These are phyloP conservation scores for Apoda limacodes DNA, from an alignment of 2,888 invertebrate genomes.

Conservation along the genomic window DNA sequence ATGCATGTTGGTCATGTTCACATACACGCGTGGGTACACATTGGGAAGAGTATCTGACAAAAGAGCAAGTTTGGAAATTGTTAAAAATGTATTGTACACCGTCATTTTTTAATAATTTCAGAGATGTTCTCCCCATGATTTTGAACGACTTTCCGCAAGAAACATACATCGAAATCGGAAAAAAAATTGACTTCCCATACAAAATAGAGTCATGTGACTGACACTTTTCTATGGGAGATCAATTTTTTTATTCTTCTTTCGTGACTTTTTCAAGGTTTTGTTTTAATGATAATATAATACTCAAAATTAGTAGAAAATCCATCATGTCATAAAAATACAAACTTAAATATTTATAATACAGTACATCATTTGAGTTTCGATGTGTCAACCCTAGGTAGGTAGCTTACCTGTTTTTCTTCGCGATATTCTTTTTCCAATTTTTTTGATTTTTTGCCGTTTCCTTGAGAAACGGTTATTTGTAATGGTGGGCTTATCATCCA, in stretches of 20 bases:
- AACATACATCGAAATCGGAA: no score
- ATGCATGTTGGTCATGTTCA: constrained; percentile 12
- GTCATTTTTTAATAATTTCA: no score
- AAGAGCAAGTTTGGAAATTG: constrained; percentile 1
- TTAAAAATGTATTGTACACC: constrained; percentile 1
- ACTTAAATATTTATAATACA: constrained; percentile 4
- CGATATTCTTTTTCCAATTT: constrained; percentile 13
- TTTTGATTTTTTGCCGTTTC: constrained; percentile 11
- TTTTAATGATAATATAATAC: constrained; percentile 1
- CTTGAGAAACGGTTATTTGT: constrained; percentile 10
- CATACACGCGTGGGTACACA: constrained; percentile 10
- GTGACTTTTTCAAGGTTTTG: constrained; percentile 1
- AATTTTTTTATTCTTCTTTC: no score
- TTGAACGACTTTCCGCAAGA: no score
- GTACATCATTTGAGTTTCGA: no score
- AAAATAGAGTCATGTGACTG: no score
- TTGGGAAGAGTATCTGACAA: constrained; percentile 11
- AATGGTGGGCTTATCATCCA: constrained; percentile 11
- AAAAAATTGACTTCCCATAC: no score
- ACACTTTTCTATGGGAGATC: no score
- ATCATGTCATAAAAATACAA: constrained; percentile 2
- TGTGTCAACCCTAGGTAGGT: no score
- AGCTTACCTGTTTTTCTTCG: constrained; percentile 10
- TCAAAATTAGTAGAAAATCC: constrained; percentile 1
- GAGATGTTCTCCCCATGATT: no score